Evolutionary conservation across 2,888 invertebrate genomes (phyloP), one percentile per base, ranked within the genome.

Genomic region (Clivina fossor): DNA sequence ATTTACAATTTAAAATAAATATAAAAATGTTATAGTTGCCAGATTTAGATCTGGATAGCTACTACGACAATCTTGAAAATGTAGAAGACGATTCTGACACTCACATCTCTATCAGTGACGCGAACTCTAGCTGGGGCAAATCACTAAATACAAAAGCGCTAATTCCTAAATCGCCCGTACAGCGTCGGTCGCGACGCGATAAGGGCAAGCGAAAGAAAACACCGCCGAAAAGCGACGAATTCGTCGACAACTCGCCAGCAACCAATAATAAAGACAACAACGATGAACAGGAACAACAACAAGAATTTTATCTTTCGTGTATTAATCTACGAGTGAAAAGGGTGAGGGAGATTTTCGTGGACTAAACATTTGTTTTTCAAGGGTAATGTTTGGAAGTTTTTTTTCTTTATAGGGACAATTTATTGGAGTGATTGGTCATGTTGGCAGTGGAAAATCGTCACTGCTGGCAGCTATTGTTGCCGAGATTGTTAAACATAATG

Each of bases 371-470:
- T 33, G 33, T 7, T 8, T 33, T 33, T 11, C n/a, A n/a, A n/a
- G n/a, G 18, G 32, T 15, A n/a, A n/a, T 44, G 44, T 30, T 30
- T 44, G 33, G 22, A 26, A 28, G 28, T 15, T 11, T 44, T 44
- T n/a, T n/a, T n/a, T n/a, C n/a, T n/a, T n/a, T n/a, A 74, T 71
- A 86, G 79, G 90, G 88, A 1, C 85, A 90, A 63, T 78, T 93
- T 58, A 75, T 97, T 13, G 96, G 95, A 19, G 78, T 98, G 8
- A 85, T 92, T 62, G 97, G 97, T 0, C 81, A 82, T 60, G 89
- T 96, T 2, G 97, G 96, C 1, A 84, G 89, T 65, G 98, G 98
- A 7, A 98, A 99, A 75, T 88, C 91, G 8, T 86, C 91, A 0
- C 76, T 98, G 2, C 74, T 98, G 16, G 80, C 86, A 49, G 90